Percentiles rank a stretch among this genome's conserved stretches.
These are phyloP conservation scores for Neodon shergylaensis DNA, from an alignment of 2,113 vertebrate species.

Conservation along the genomic window DNA sequence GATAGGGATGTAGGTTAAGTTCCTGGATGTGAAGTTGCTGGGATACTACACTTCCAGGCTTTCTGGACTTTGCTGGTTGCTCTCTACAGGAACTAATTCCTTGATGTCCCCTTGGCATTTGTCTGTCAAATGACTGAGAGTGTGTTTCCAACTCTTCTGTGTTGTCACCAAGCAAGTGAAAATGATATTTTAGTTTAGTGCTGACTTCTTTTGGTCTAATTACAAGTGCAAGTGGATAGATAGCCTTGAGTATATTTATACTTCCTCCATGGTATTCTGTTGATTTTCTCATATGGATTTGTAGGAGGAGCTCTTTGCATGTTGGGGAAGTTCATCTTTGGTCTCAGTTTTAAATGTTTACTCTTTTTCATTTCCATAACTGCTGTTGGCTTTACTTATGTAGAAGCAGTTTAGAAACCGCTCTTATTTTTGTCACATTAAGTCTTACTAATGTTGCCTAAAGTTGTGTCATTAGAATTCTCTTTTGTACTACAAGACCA, in stretches of 20 bases:
- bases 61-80: constrained; percentile 4
- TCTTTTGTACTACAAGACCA: neutral
- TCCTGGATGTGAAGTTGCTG: neutral
- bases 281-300: constrained; percentile 19
- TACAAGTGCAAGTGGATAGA: neutral
- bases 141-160: neutral
- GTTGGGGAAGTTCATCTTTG: neutral
- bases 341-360: constrained; percentile 1
- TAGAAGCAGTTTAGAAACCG: neutral
- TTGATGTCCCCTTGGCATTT: neutral
- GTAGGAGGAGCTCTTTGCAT: neutral
- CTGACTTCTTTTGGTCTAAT: neutral
- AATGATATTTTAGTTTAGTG: neutral
- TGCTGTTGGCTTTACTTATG: neutral
- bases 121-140: neutral
- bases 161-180: neutral
- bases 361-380: neutral
- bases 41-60: neutral
- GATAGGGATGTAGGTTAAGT: neutral
- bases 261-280: neutral
- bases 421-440: neutral
- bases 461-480: constrained; percentile 38
- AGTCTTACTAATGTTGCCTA: neutral
- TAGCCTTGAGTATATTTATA: neutral
- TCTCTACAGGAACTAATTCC: neutral